These are phyloP conservation scores for human (Homo sapiens) DNA, from an alignment of 2,113 vertebrate species.

Conservation along the genomic window GRCh38 chrX:126412001-126412500, in stretches of 20 bases:
- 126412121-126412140: too few relatives aligned
- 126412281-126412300: not conserved
- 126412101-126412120: too few relatives aligned
- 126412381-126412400: not conserved
- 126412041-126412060: too few relatives aligned
- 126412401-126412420: not conserved
- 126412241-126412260: not conserved
- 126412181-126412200: not conserved
- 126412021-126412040: too few relatives aligned
- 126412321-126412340: not conserved
- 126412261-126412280: not conserved
- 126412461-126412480: not conserved
- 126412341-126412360: not conserved
- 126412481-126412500: not conserved
- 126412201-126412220: not conserved
- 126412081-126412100: too few relatives aligned
- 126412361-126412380: not conserved
- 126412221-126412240: not conserved
- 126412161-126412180: not conserved
- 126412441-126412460: not conserved
- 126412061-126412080: too few relatives aligned
- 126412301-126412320: slow-evolving; percentile 19
- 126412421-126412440: not conserved
- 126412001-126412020: too few relatives aligned
- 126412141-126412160: not conserved